Base-by-base conservation (phyloP, 2,888 invertebrate species). In the Drosophila meridiana region DNA sequence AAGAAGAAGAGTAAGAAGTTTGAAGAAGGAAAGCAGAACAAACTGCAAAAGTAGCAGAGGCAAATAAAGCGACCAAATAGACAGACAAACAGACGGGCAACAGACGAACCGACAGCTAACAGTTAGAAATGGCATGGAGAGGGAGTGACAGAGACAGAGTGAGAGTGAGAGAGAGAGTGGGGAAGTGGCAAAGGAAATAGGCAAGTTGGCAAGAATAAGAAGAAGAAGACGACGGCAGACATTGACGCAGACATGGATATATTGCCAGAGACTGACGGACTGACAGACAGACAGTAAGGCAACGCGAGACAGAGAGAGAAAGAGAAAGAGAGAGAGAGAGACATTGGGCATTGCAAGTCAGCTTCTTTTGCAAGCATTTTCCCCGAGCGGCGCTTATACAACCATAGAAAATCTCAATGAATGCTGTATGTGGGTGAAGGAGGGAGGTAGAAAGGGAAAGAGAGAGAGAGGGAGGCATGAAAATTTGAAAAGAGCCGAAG, bases 181-280 rank as follows among this genome's bases (percentile, higher is more conserved):
- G 38, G 40, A 61, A 45, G 4, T 36, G 53, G 9, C 28, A 45
- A 20, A 48, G 30, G 38, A 38, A 48, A 30, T 58, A 45, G 26
- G 13, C 30, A 34, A 52, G 58, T 34, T 52, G 34, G 34, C 34
- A 42, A 64, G 57, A 61, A 62, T 45, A 55, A 64, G 63, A 28
- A 58, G 62, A 65, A 69, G 73, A 63, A 65, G 69, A 59, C 52
- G 69, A 65, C 60, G 65, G 89, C 80, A 87, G 86, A 88, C 90
- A 50, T 78, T 87, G 90, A 78, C 80, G 86, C 90, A 85, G 85
- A 86, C 90, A 78, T 89, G 81, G 72, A 86, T 86, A 90, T 83
- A 86, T 88, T 72, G 80, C 87, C 74, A 60, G 56, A 47, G 76
- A 75, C 79, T 43, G 69, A 56, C 71, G 28, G 75, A 61, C 67